phyloP scores from a whole-genome alignment of 2,113 vertebrate species.

The Anthoscopus minutus region DNA sequence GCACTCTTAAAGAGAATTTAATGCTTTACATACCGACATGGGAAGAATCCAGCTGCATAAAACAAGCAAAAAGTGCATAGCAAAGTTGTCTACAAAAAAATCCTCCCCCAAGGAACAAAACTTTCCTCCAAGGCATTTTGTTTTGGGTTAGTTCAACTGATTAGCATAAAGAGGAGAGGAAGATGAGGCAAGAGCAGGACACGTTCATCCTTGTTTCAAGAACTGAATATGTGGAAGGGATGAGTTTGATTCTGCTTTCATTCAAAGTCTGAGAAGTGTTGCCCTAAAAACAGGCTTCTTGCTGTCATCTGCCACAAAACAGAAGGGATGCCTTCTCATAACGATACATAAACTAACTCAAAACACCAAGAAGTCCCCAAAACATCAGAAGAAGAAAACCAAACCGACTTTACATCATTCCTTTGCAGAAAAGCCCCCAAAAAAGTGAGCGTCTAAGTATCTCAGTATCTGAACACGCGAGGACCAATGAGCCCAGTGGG shows the following conservation, averaged over 20 bases:
- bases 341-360: neutral
- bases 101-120: neutral
- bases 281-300: neutral
- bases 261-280: neutral
- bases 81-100: neutral
- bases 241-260: neutral
- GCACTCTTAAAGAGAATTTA: neutral
- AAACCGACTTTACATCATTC: neutral
- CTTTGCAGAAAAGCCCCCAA: neutral
- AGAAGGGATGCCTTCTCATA: neutral
- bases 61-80: neutral
- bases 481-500: accelerated
- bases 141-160: neutral
- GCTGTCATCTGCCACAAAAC: neutral
- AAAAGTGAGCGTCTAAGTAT: neutral
- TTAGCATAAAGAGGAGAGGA: neutral
- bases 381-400: neutral
- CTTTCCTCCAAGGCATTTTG: neutral
- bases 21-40: neutral
- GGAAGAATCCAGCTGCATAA: neutral
- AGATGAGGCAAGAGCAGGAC: neutral
- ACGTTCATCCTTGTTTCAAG: neutral
- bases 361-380: neutral
- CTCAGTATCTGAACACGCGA: accelerated
- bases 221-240: accelerated